Conservation (phyloP, 2,888 invertebrate species). For the Lathronympha strigana region DNA sequence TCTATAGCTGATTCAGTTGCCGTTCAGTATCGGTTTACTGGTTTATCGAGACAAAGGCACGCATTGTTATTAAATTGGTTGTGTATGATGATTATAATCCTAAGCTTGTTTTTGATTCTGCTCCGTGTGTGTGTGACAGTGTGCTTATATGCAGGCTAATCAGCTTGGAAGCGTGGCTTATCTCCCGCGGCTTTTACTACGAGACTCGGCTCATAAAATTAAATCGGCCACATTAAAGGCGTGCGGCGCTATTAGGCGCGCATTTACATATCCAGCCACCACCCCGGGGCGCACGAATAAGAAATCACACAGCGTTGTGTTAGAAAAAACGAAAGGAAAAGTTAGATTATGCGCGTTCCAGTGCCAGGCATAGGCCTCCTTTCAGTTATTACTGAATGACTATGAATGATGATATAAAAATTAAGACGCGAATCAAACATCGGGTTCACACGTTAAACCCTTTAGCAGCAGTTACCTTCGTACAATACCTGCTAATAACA, state of each 20-base stretch:
- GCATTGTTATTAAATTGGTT: too few relatives aligned
- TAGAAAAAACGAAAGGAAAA: not conserved
- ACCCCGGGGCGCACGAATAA: not conserved
- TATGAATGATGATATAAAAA: too few relatives aligned
- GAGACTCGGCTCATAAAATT: conserved; percentile 28
- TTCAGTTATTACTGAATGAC: too few relatives aligned
- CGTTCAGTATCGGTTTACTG: not conserved
- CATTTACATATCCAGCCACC: conserved; percentile 17
- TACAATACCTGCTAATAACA: too few relatives aligned
- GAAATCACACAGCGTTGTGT: not conserved
- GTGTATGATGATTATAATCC: not conserved
- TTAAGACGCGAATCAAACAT: too few relatives aligned
- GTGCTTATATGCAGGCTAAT: conserved; percentile 11
- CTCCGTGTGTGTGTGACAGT: not conserved
- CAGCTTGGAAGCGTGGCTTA: conserved; percentile 29
- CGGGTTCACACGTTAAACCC: too few relatives aligned
- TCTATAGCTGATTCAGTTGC: not conserved
- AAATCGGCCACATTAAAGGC: conserved; percentile 24
- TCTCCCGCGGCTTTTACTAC: conserved; percentile 30
- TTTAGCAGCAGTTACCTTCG: too few relatives aligned
- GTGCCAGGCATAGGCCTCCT: not conserved
- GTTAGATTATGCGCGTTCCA: not conserved
- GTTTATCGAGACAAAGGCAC: not conserved
- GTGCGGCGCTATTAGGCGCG: conserved; percentile 20
- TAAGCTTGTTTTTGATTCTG: not conserved